phyloP scores from a whole-genome alignment of 2,113 vertebrate genomes.

The Aptenodytes patagonicus region DNA sequence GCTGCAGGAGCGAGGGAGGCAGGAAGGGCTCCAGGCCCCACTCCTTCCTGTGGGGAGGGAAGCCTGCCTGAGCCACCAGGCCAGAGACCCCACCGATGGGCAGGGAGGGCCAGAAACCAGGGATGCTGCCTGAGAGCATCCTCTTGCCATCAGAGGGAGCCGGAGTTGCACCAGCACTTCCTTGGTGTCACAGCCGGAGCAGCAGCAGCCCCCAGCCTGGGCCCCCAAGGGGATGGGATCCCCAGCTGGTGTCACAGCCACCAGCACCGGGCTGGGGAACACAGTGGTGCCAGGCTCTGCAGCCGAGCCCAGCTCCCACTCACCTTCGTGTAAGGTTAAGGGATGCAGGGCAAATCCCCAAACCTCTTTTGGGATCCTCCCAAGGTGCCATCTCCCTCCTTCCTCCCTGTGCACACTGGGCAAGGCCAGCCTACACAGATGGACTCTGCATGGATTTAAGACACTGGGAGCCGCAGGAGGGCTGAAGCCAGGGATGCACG shows the following conservation, averaged over 20 bases:
- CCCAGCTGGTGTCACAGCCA: neutral
- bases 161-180: neutral
- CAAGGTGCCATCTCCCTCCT: neutral
- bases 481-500: neutral
- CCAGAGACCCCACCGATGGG: neutral
- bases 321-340: neutral
- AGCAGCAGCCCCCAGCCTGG: neutral
- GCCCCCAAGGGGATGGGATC: neutral
- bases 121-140: neutral
- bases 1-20: slow-evolving; percentile 90
- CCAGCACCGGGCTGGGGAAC: neutral
- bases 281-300: neutral
- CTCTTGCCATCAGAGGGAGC: neutral
- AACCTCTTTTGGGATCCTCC: neutral
- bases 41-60: slow-evolving; percentile 84
- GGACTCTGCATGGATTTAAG: neutral
- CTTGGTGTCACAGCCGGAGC: neutral
- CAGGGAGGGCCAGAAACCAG: neutral
- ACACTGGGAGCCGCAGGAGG: neutral
- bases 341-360: neutral
- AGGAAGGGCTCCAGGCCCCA: slow-evolving; percentile 98
- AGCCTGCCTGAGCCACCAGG: neutral
- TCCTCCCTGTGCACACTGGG: neutral
- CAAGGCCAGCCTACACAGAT: neutral
- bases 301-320: neutral